A percentile compares a stretch with the other conserved stretches of the same genome.
These are phyloP conservation scores for Neodontobutis hainanensis DNA, from an alignment of 2,113 vertebrate genomes.

Conservation along the genomic window DNA sequence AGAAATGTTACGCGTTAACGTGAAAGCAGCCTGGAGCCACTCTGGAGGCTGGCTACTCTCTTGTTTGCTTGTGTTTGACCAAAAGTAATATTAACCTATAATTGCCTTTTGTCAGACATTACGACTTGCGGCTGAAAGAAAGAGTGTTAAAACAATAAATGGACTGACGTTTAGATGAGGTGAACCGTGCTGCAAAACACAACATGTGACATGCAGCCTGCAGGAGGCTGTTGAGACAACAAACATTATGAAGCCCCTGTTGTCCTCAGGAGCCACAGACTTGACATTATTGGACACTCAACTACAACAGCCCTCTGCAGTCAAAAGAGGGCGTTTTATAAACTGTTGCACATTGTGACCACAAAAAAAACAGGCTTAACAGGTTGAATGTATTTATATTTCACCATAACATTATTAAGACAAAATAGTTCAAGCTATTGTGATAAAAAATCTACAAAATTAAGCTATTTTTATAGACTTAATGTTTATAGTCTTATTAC, in stretches of 20 bases:
- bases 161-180: conserved; percentile 52
- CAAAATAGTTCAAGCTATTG: no score
- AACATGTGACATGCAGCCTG: conserved; percentile 67
- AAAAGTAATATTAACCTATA: conserved; percentile 20
- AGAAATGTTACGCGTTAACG: no score
- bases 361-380: no score
- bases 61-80: conserved; percentile 29
- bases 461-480: no score
- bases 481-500: no score
- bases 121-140: conserved; percentile 38
- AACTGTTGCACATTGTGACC: neutral
- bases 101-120: conserved; percentile 33
- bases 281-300: conserved; percentile 17
- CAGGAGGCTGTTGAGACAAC: conserved; percentile 68
- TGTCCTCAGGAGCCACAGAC: conserved; percentile 10
- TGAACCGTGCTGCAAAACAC: conserved; percentile 75
- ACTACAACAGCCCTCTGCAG: conserved; percentile 3
- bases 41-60: neutral
- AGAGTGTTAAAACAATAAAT: conserved; percentile 75
- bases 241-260: conserved; percentile 54
- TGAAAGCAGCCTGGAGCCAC: neutral
- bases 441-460: no score
- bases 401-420: no score
- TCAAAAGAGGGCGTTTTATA: neutral
- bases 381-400: no score